These are phyloP conservation scores for Stegodyphus dumicola DNA, from an alignment of 1,140 invertebrate species.

Conservation along the genomic window DNA sequence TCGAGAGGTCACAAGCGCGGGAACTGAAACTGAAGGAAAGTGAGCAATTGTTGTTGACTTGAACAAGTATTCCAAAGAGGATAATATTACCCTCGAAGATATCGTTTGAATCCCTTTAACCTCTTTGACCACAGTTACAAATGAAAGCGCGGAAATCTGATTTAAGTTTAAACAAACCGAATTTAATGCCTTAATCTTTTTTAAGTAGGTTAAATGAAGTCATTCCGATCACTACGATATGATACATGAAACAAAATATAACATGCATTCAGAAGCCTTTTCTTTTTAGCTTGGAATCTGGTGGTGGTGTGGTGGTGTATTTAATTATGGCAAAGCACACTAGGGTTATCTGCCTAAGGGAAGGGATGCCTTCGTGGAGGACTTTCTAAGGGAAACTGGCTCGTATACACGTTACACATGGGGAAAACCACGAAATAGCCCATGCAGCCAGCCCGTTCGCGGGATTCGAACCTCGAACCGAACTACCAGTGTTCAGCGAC, in stretches of 20 bases:
- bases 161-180: too few relatives aligned
- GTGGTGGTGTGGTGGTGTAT: too few relatives aligned
- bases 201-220: background rate
- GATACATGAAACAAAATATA: background rate
- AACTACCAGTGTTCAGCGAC: too few relatives aligned
- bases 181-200: too few relatives aligned
- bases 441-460: too few relatives aligned
- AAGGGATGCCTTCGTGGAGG: too few relatives aligned
- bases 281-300: background rate
- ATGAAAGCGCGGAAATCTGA: background rate
- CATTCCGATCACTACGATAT: background rate
- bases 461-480: too few relatives aligned
- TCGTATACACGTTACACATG: too few relatives aligned
- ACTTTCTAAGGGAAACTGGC: too few relatives aligned
- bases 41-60: conserved; percentile 8
- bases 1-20: conserved; percentile 32
- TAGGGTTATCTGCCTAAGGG: too few relatives aligned
- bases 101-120: conserved; percentile 42
- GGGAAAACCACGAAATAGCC: too few relatives aligned
- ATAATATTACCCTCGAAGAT: conserved; percentile 18
- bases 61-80: background rate
- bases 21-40: conserved; percentile 35
- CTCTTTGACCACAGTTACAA: conserved; percentile 5
- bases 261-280: background rate
- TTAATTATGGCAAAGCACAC: too few relatives aligned